phyloP scores from a whole-genome alignment of 2,888 invertebrate genomes.

The Choristoneura rosaceana region DNA sequence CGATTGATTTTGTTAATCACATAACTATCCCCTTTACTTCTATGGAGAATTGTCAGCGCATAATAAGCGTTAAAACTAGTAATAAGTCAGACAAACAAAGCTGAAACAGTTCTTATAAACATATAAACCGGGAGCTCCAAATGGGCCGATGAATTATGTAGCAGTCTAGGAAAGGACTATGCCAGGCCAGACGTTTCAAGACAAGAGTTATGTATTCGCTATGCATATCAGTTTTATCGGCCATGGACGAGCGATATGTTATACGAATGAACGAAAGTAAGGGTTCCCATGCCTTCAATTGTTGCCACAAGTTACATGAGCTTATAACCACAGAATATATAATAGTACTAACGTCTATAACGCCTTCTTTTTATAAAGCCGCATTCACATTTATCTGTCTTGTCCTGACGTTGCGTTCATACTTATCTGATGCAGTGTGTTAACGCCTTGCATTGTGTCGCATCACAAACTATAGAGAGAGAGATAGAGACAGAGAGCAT shows the following conservation, averaged over 20 bases:
- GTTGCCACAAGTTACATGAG: neutral
- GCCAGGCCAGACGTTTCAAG: conserved; percentile 32
- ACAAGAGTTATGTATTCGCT: conserved; percentile 37
- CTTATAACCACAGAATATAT: no score
- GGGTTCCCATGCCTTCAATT: neutral
- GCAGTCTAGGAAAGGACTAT: conserved; percentile 31
- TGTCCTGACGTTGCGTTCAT: no score
- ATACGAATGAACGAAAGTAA: neutral
- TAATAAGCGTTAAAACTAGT: conserved; percentile 16
- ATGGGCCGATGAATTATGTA: conserved; percentile 40
- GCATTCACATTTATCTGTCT: no score
- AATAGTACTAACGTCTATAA: no score
- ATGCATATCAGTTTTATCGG: conserved; percentile 35
- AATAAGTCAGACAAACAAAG: conserved; percentile 31
- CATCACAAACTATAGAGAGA: no score
- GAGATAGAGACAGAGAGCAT: no score
- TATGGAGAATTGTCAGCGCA: neutral
- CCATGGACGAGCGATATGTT: conserved; percentile 4
- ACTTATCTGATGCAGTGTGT: no score
- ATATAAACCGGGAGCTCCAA: conserved; percentile 33
- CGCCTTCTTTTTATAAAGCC: no score
- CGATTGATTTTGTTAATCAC: neutral
- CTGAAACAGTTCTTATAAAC: conserved; percentile 32
- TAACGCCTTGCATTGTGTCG: no score
- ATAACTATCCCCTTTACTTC: no score